Evolutionary conservation across 2,113 vertebrate species (phyloP).

Genomic region (Callaeas wilsoni): DNA sequence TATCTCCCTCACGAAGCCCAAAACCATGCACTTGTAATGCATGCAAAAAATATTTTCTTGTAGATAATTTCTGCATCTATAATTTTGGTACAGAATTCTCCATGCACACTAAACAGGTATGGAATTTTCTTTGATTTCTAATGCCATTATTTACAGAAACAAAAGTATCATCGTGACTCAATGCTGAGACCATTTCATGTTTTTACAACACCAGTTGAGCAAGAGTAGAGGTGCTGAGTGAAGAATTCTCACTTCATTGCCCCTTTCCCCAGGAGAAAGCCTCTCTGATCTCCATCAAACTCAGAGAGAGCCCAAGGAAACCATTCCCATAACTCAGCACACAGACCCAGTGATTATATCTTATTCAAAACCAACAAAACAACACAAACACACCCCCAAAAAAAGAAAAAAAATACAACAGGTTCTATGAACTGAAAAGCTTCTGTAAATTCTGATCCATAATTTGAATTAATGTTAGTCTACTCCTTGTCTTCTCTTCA

Average conservation of each 20-base stretch:
- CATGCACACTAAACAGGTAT: not conserved
- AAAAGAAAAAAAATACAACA: not conserved
- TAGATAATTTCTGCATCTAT: not conserved
- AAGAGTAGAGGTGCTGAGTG: not conserved
- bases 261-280: not conserved
- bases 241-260: not conserved
- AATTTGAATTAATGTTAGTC: not conserved
- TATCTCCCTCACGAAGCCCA: not conserved
- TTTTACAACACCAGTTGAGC: not conserved
- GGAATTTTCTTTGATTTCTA: not conserved
- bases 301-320: not conserved
- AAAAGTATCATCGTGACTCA: not conserved
- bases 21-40: not conserved
- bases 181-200: not conserved
- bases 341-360: fast-evolving
- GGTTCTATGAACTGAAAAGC: not conserved
- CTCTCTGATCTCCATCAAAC: not conserved
- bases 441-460: not conserved
- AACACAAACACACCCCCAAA: not conserved
- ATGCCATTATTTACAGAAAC: not conserved
- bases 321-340: not conserved
- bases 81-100: not conserved
- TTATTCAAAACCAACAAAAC: not conserved
- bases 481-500: not conserved
- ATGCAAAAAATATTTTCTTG: not conserved